Conservation (phyloP, 1,140 invertebrate species). For the Atta texana region DNA sequence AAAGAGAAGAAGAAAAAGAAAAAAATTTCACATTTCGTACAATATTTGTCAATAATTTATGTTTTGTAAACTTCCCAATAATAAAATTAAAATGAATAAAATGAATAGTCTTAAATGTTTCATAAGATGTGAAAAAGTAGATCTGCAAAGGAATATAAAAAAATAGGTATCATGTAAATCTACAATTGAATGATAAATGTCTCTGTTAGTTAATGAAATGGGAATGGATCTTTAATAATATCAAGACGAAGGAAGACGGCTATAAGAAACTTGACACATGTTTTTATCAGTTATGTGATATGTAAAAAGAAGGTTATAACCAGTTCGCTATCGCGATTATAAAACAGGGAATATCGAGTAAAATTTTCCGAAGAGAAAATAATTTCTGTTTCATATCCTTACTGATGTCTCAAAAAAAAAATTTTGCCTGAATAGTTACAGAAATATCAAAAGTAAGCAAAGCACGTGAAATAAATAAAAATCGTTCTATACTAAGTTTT, state of each 20-base stretch:
- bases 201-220: background rate
- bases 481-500: background rate
- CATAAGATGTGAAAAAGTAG: background rate
- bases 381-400: background rate
- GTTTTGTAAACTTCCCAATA: background rate
- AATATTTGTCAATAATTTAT: background rate
- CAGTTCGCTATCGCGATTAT: conserved; percentile 25
- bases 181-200: conserved; percentile 33
- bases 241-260: conserved; percentile 19
- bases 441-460: background rate
- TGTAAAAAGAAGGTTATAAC: conserved; percentile 2
- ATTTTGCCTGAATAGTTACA: background rate
- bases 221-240: conserved; percentile 17
- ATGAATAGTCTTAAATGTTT: conserved; percentile 8
- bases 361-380: background rate
- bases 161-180: conserved; percentile 25
- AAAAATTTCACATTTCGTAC: background rate
- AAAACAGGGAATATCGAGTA: conserved; percentile 7
- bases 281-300: background rate
- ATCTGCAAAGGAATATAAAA: background rate
- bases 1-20: background rate
- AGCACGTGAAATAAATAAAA: background rate
- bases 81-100: conserved; percentile 1
- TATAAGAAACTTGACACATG: conserved; percentile 51
- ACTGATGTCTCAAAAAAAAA: background rate